phyloP scores from a whole-genome alignment of 2,888 invertebrate genomes.

The Orthosia incerta region DNA sequence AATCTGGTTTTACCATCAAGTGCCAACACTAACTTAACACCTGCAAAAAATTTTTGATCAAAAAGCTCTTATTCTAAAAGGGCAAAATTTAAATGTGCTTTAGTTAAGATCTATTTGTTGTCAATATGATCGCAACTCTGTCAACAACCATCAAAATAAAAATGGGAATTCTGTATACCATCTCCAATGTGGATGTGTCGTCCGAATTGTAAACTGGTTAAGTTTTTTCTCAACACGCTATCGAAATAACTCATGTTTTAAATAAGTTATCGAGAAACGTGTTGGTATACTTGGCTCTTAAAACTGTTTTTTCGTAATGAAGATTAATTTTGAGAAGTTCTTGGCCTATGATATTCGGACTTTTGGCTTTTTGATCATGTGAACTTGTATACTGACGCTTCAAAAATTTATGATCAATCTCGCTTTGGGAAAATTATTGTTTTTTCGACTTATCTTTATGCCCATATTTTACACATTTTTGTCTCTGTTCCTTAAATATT shows the following conservation, averaged over 20 bases:
- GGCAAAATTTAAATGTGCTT: too few relatives aligned
- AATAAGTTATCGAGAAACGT: slow-evolving; percentile 65
- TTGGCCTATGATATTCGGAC: slow-evolving; percentile 30
- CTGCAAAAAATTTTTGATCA: too few relatives aligned
- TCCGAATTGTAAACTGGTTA: slow-evolving; percentile 73
- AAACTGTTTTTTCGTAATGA: slow-evolving; percentile 60
- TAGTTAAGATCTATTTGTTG: too few relatives aligned
- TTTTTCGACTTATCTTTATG: not conserved
- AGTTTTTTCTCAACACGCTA: slow-evolving; percentile 64
- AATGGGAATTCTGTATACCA: slow-evolving; percentile 37
- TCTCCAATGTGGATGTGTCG: slow-evolving; percentile 57
- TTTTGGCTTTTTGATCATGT: slow-evolving; percentile 20
- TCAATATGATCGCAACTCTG: not conserved
- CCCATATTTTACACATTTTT: slow-evolving; percentile 2
- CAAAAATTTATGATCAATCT: slow-evolving; percentile 5
- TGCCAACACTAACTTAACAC: too few relatives aligned
- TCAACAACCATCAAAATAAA: not conserved
- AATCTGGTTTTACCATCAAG: too few relatives aligned
- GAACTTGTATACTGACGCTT: slow-evolving; percentile 7
- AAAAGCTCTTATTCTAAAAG: too few relatives aligned
- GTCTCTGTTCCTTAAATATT: not conserved
- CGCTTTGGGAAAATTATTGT: not conserved
- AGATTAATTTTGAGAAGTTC: slow-evolving; percentile 58
- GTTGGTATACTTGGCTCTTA: slow-evolving; percentile 56
- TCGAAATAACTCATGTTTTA: slow-evolving; percentile 69